phyloP scores from a whole-genome alignment of 2,797 vertebrate genomes.

The Microhierax caerulescens region DNA sequence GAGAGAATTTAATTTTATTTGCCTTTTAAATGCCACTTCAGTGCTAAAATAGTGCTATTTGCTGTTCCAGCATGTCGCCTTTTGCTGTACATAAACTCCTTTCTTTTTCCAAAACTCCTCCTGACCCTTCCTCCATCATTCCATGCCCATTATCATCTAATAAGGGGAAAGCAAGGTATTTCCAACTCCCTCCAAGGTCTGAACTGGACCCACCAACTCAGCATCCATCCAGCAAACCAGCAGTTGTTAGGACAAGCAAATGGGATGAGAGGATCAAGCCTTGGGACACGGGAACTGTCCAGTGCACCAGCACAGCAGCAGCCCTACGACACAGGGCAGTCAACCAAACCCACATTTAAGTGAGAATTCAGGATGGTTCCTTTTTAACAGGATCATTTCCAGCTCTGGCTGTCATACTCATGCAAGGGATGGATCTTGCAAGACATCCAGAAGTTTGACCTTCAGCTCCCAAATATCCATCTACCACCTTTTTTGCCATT shows the following conservation, averaged over 20 bases:
- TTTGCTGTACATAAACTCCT: background rate
- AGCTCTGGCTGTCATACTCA: background rate
- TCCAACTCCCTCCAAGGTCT: background rate
- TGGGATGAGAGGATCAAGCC: background rate
- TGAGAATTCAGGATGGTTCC: background rate
- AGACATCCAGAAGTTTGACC: background rate
- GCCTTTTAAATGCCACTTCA: background rate
- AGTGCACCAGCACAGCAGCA: background rate
- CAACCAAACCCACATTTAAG: background rate
- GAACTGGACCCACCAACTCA: background rate
- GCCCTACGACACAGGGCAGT: background rate
- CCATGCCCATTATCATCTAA: background rate
- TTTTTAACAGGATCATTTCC: background rate
- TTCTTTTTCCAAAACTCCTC: background rate
- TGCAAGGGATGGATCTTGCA: background rate
- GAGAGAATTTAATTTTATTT: background rate
- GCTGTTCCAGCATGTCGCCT: background rate
- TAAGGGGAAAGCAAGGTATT: background rate
- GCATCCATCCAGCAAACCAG: background rate
- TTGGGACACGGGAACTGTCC: accelerated
- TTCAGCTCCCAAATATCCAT: background rate
- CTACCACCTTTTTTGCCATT: accelerated
- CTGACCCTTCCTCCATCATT: background rate
- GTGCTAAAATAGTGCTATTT: background rate
- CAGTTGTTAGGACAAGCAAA: accelerated